phyloP scores from a whole-genome alignment of 2,888 invertebrate species.

The Minunthozetes semirufus region DNA sequence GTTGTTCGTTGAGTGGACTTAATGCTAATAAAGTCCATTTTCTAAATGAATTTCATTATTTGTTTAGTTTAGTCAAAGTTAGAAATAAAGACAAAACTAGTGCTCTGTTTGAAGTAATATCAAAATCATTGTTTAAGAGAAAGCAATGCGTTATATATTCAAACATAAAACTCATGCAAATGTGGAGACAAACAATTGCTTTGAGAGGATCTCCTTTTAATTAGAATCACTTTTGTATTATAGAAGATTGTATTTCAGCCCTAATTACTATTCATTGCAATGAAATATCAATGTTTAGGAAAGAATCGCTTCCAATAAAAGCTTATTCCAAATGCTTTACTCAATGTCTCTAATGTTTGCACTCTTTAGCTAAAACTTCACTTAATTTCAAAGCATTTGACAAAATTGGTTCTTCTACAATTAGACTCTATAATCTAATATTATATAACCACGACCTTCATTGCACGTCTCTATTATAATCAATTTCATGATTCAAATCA shows the following conservation, averaged over 20 bases:
- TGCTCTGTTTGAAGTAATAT: neutral
- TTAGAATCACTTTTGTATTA: constrained; percentile 19
- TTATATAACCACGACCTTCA: no score
- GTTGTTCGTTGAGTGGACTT: neutral
- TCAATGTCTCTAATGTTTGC: neutral
- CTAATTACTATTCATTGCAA: constrained; percentile 24
- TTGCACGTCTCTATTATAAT: no score
- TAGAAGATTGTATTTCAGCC: no score
- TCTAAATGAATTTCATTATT: constrained; percentile 26
- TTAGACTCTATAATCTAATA: no score
- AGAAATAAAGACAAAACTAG: neutral
- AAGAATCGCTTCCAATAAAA: constrained; percentile 3
- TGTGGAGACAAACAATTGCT: constrained; percentile 6
- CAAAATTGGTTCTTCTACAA: neutral
- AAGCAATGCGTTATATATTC: constrained; percentile 12
- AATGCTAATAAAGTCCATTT: constrained; percentile 19
- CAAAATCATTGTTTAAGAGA: constrained; percentile 4
- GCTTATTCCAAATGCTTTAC: neutral
- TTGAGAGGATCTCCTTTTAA: constrained; percentile 11
- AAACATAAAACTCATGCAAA: constrained; percentile 23
- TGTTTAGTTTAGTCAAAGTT: constrained; percentile 14
- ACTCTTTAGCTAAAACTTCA: neutral
- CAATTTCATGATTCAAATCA: no score
- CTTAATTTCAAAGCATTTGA: neutral
- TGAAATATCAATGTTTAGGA: constrained; percentile 26